Conservation (phyloP, 2,888 invertebrate genomes). For the Caenorhabditis virilis region DNA sequence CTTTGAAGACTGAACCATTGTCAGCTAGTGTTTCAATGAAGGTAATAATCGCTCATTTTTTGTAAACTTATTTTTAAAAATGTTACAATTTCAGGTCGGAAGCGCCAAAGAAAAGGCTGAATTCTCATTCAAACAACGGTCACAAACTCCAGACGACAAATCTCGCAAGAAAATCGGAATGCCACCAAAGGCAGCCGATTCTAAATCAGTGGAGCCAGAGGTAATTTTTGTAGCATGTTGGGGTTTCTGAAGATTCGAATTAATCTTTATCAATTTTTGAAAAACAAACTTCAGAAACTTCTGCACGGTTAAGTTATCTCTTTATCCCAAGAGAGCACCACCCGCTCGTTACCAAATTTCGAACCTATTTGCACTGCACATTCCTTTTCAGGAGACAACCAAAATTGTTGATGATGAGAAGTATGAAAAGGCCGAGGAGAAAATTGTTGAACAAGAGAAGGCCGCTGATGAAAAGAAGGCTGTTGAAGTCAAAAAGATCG, state of each 20-base stretch:
- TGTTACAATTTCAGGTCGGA: constrained; percentile 26
- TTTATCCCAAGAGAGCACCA: constrained; percentile 20
- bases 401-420: not conserved
- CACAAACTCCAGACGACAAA: constrained; percentile 42
- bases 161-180: constrained; percentile 30
- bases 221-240: too few relatives aligned
- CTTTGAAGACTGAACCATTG: constrained; percentile 35
- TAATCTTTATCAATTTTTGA: too few relatives aligned
- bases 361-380: constrained; percentile 22
- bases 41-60: constrained; percentile 11
- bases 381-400: constrained; percentile 19
- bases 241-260: too few relatives aligned
- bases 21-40: constrained; percentile 51
- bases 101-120: constrained; percentile 43
- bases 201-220: too few relatives aligned
- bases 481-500: not conserved
- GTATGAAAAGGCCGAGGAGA: not conserved
- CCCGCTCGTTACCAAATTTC: constrained; percentile 22
- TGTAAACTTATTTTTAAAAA: not conserved
- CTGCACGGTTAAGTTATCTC: too few relatives aligned
- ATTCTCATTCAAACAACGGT: constrained; percentile 46
- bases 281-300: too few relatives aligned
- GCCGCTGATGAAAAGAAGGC: not conserved
- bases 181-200: constrained; percentile 28
- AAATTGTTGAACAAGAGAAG: not conserved